A percentile compares a stretch with the other conserved stretches of the same genome.
Evolutionary conservation across 2,888 invertebrate genomes (phyloP).

Genomic region (Thumatha senex): DNA sequence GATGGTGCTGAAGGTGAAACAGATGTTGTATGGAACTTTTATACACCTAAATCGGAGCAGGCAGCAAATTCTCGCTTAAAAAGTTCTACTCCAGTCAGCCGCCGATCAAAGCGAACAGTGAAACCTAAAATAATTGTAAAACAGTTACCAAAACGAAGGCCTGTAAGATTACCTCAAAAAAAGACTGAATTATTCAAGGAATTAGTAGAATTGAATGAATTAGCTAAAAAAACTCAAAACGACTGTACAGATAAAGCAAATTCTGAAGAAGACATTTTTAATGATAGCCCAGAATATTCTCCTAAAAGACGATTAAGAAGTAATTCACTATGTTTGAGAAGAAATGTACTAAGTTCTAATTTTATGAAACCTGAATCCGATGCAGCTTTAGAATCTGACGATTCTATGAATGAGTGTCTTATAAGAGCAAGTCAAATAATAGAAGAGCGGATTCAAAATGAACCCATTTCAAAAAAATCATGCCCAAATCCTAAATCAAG

Average conservation of each 20-base stretch:
- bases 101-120: slow-evolving; percentile 55
- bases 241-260: slow-evolving; percentile 43
- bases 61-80: slow-evolving; percentile 48
- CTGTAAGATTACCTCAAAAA: slow-evolving; percentile 55
- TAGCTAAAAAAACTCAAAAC: slow-evolving; percentile 51
- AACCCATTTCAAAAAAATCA: slow-evolving; percentile 47
- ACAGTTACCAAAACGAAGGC: slow-evolving; percentile 58
- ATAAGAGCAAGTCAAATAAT: slow-evolving; percentile 76
- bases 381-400: slow-evolving; percentile 73
- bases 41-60: slow-evolving; percentile 72
- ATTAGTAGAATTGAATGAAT: slow-evolving; percentile 68
- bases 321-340: slow-evolving; percentile 62
- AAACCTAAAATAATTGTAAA: slow-evolving; percentile 60
- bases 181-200: slow-evolving; percentile 71
- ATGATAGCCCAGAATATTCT: slow-evolving; percentile 61
- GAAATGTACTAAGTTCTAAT: slow-evolving; percentile 73
- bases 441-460: slow-evolving; percentile 65
- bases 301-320: slow-evolving; percentile 60
- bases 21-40: slow-evolving; percentile 79
- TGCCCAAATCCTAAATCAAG: slow-evolving; percentile 37
- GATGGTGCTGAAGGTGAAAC: slow-evolving; percentile 77
- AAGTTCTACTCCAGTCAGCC: slow-evolving; percentile 70
- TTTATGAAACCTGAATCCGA: slow-evolving; percentile 67
- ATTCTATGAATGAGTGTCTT: slow-evolving; percentile 79
- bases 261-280: slow-evolving; percentile 72